Base-by-base conservation (phyloP, 1,140 invertebrate species). In the Drosophila tristis region DNA sequence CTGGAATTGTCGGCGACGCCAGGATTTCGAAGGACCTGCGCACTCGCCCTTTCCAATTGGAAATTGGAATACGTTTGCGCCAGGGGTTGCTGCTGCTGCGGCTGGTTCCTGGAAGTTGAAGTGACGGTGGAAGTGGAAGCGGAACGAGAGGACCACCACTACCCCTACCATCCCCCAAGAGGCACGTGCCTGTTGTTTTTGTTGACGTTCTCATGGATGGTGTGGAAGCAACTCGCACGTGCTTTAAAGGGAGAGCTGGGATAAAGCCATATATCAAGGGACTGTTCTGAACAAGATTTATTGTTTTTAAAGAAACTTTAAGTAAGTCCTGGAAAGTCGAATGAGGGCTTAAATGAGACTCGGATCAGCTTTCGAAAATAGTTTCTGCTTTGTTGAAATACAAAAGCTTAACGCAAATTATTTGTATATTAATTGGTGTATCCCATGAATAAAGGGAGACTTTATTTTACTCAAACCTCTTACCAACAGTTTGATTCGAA, bases 11-110 rank as follows among this genome's bases (percentile, higher is more conserved):
- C 73, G 73, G 56, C 65, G 72, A 53, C 15, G 63, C 66, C 78
- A 90, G 87, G 89, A 85, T 80, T 72, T 82, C 74, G 66, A 91
- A 91, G 80, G 82, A 90, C 90, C 73, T 91, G 90, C 90, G 90
- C 90, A 91, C 56, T 90, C 57, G 60, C 51, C 23, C 25, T 35
- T 89, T 89, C 84, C 84, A 89, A 74, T 78, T 80, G 79, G 84
- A 89, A 89, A 4, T 43, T 29, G 25, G 42, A 25, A n/a, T 31
- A 39, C 11, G 11, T 39, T 39, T 2, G 11, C 20, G 5, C 8
- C 20, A 53, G 43, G 80, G 79, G 84, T 87, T 48, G 74, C 57
- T 78, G 35, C 35, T 9, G 8, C 45, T 45, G 20, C 45, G 43
- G 26, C 35, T 65, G 72, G 31, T 58, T 53, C 16, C 68, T 31